These are phyloP conservation scores for Meda fulgida DNA, from an alignment of 2,797 vertebrate genomes.

Conservation along the genomic window DNA sequence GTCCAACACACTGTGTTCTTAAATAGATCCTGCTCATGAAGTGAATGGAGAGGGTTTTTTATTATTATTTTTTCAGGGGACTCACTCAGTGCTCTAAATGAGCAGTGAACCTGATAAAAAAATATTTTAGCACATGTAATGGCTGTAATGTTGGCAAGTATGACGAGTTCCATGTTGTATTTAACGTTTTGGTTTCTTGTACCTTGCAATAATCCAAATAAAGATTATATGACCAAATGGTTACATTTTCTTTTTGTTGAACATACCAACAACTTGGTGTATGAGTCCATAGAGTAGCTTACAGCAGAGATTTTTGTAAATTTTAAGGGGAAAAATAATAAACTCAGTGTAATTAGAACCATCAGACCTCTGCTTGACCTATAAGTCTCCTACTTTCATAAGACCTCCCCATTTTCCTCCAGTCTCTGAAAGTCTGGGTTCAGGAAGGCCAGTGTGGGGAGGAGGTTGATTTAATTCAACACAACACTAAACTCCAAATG, in stretches of 20 bases:
- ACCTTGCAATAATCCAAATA: background rate
- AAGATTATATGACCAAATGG: background rate
- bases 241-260: background rate
- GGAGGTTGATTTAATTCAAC: slow-evolving; percentile 56
- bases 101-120: no score
- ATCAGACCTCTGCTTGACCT: slow-evolving; percentile 18
- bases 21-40: slow-evolving; percentile 36
- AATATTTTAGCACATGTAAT: background rate
- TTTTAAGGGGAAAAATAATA: slow-evolving; percentile 22
- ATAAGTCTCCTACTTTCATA: slow-evolving; percentile 39
- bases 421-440: slow-evolving; percentile 43
- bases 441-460: slow-evolving; percentile 54
- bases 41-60: slow-evolving; percentile 2
- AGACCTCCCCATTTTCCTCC: slow-evolving; percentile 38
- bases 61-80: background rate
- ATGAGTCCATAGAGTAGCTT: background rate
- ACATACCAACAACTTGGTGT: background rate
- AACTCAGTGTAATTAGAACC: slow-evolving; percentile 21
- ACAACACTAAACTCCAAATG: slow-evolving; percentile 61
- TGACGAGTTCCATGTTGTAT: background rate
- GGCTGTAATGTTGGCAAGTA: background rate
- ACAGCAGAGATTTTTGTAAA: background rate
- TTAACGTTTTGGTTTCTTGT: background rate
- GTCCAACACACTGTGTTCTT: slow-evolving; percentile 31
- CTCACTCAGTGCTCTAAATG: background rate